Evolutionary conservation across 2,888 invertebrate genomes (phyloP).

Genomic region (Dryobota labecula): DNA sequence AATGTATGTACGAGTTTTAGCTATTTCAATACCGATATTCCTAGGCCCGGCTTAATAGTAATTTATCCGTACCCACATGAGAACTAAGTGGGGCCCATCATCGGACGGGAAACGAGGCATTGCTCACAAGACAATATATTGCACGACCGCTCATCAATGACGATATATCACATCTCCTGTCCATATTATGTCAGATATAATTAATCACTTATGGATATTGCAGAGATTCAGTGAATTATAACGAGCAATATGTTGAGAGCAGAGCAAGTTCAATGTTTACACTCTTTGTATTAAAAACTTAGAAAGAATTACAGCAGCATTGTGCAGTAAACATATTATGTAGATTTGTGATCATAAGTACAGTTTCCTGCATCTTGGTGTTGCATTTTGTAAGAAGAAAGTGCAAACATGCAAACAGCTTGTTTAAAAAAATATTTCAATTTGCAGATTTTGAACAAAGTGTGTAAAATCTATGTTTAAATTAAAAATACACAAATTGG

Average conservation of each 20-base stretch:
- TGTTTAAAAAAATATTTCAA: neutral
- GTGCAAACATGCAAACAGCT: neutral
- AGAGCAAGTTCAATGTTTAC: neutral
- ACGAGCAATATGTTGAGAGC: constrained; percentile 16
- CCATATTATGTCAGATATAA: constrained; percentile 3
- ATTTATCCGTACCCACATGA: too few species aligned
- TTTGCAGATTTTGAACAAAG: constrained; percentile 9
- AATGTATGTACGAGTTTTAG: too few species aligned
- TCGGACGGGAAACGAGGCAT: neutral
- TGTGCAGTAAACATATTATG: neutral
- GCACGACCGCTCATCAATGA: constrained; percentile 9
- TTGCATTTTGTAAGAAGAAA: neutral
- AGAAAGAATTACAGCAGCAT: neutral
- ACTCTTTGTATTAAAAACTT: neutral
- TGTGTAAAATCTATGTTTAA: neutral
- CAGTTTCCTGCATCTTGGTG: constrained; percentile 9
- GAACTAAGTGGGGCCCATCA: neutral
- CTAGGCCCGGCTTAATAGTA: too few species aligned
- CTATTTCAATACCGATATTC: too few species aligned
- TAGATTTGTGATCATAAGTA: constrained; percentile 3
- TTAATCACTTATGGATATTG: constrained; percentile 18
- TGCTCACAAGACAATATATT: constrained; percentile 6
- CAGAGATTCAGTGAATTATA: constrained; percentile 13
- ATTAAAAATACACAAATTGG: constrained; percentile 1
- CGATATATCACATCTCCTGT: constrained; percentile 7